Percentiles rank a stretch among this genome's conserved stretches.
These are phyloP conservation scores for Ditylenchus weischeri DNA, from an alignment of 2,888 invertebrate species.

Conservation along the genomic window DNA sequence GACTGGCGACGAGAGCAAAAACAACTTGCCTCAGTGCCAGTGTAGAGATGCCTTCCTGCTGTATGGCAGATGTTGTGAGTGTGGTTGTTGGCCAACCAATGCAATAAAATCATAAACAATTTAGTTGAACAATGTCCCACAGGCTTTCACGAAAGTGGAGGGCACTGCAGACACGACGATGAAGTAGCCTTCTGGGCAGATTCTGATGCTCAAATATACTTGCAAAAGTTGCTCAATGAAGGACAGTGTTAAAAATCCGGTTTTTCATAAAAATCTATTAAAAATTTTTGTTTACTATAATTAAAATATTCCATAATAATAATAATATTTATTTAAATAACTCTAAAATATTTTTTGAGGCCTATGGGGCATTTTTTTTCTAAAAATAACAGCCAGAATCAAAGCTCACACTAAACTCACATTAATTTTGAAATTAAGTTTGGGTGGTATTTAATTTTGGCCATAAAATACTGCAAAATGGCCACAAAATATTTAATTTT, in stretches of 20 bases:
- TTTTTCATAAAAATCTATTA: neutral
- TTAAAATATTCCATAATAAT: neutral
- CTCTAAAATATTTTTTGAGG: no score
- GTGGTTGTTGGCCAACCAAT: neutral
- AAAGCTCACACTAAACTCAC: no score
- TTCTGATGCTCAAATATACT: slow-evolving; percentile 45
- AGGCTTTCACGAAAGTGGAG: slow-evolving; percentile 49
- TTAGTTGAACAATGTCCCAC: slow-evolving; percentile 41
- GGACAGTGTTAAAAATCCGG: slow-evolving; percentile 40
- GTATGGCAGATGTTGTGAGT: slow-evolving; percentile 54
- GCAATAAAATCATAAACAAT: neutral
- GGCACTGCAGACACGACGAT: slow-evolving; percentile 50
- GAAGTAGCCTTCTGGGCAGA: slow-evolving; percentile 53
- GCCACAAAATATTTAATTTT: no score
- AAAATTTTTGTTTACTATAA: neutral
- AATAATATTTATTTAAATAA: no score
- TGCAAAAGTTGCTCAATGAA: slow-evolving; percentile 46
- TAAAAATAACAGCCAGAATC: no score
- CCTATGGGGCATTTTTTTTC: no score
- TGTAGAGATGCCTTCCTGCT: slow-evolving; percentile 49
- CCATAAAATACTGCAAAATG: no score
- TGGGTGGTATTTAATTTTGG: no score
- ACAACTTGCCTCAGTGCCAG: slow-evolving; percentile 49
- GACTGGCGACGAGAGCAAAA: slow-evolving; percentile 23
- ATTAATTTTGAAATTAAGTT: no score